Base-by-base conservation (phyloP, 2,797 vertebrate species). In the Sciaenops ocellatus region DNA sequence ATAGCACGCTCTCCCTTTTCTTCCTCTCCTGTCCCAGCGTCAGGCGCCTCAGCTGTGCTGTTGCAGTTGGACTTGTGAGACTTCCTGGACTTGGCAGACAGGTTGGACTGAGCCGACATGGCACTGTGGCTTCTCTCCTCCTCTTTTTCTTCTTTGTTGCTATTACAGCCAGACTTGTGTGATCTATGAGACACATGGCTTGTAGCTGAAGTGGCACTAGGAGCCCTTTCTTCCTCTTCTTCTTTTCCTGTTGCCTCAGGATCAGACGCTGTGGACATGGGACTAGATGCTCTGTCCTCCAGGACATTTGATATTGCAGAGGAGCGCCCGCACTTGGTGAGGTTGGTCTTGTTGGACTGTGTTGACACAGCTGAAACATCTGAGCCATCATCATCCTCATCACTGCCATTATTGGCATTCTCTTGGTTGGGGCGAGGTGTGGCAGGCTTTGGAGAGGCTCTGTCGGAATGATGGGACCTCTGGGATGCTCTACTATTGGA, bases 261-360 rank as follows among this genome's bases (percentile, higher is more conserved):
- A 59, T 65, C 74, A 12, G 87, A 86, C 0, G 11, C 41, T 66
- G 34, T 77, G 50, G 88, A 92, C 65, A 80, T 82, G 55, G 56
- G 81, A 71, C 84, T 86, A 3, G 56, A 46, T 17, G 59, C 64
- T 79, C 77, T 79, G 9, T n/a, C 60, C 26, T 88, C 85, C 9
- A 55, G 26, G 17, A 47, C 38, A 41, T 90, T 83, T 17, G 86
- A 78, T 26, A 66, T 62, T 11, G 61, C 67, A 44, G 87, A 89
- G 22, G n/a, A 13, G 18, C 74, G n/a, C 1, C 73, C 84, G 3
- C 86, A 71, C 61, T 90, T 89, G 48, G 84, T 93, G 54, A 87
- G 76, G 72, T 93, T 93, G 61, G 71, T 86, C 76, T 76, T 90
- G 54, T 89, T 93, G 60, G 95, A 96, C 42, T 90, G 85, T 1